Evolutionary conservation across 2,797 vertebrate species (phyloP).

Genomic region (Pempheris klunzingeri): DNA sequence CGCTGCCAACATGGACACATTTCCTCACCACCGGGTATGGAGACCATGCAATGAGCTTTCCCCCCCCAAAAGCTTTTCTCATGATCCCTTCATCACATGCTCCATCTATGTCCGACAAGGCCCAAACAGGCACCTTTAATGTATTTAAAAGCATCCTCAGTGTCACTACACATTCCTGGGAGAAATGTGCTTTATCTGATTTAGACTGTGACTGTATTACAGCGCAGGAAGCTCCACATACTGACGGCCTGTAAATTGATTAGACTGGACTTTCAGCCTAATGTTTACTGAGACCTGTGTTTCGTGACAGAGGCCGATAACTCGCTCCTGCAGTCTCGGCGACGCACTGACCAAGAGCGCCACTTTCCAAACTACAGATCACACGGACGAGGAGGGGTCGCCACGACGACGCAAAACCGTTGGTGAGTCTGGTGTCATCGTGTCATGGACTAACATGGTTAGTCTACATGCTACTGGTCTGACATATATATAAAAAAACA

Average conservation of each 20-base stretch:
- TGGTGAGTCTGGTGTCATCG: slow-evolving; percentile 56
- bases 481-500: neutral
- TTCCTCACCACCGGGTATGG: slow-evolving; percentile 73
- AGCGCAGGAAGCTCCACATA: slow-evolving; percentile 28
- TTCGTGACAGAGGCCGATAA: slow-evolving; percentile 69
- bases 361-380: slow-evolving; percentile 65
- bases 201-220: slow-evolving; percentile 29
- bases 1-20: slow-evolving; percentile 69
- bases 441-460: neutral
- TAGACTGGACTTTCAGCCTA: slow-evolving; percentile 10
- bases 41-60: slow-evolving; percentile 5
- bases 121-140: slow-evolving; percentile 29
- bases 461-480: neutral
- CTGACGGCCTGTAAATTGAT: slow-evolving; percentile 48
- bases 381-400: slow-evolving; percentile 41
- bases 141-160: slow-evolving; percentile 41
- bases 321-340: slow-evolving; percentile 72
- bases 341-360: slow-evolving; percentile 63
- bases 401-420: slow-evolving; percentile 71
- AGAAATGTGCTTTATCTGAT: slow-evolving; percentile 48
- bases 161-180: slow-evolving; percentile 42
- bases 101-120: slow-evolving; percentile 18
- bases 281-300: slow-evolving; percentile 38
- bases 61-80: slow-evolving; percentile 12
- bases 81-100: slow-evolving; percentile 47